Percentiles rank a stretch among this genome's conserved stretches.
phyloP scores from a whole-genome alignment of 2,888 invertebrate species.

The Chloromyia formosa region DNA sequence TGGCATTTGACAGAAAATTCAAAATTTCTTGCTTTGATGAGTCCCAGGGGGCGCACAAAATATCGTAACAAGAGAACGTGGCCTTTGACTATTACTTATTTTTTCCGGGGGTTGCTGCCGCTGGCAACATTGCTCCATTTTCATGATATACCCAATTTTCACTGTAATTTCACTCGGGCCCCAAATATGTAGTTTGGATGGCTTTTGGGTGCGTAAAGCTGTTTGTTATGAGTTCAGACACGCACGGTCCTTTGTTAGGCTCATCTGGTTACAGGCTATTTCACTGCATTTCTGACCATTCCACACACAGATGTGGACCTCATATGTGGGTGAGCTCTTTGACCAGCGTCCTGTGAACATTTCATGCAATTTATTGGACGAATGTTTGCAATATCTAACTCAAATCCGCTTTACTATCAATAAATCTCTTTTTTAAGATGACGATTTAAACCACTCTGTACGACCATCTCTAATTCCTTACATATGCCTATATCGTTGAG shows the following conservation, averaged over 20 bases:
- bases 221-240: slow-evolving; percentile 3
- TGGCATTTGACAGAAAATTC: too few species aligned
- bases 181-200: slow-evolving; percentile 11
- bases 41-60: too few species aligned
- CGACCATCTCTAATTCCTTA: neutral
- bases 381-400: neutral
- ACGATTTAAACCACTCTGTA: neutral
- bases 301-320: too few species aligned
- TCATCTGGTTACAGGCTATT: neutral
- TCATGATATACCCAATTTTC: too few species aligned
- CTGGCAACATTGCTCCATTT: too few species aligned
- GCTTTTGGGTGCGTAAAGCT: neutral
- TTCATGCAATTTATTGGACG: slow-evolving; percentile 5
- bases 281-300: neutral
- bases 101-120: too few species aligned
- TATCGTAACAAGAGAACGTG: too few species aligned
- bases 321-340: neutral
- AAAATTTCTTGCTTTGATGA: too few species aligned
- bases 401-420: neutral
- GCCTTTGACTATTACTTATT: too few species aligned
- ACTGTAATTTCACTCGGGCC: too few species aligned
- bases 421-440: slow-evolving; percentile 12
- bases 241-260: neutral
- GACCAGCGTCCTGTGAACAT: neutral
- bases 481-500: neutral